A percentile compares a stretch with the other conserved stretches of the same genome.
Evolutionary conservation across 2,888 invertebrate species (phyloP).

Genomic region (Phymatocera aterrima): DNA sequence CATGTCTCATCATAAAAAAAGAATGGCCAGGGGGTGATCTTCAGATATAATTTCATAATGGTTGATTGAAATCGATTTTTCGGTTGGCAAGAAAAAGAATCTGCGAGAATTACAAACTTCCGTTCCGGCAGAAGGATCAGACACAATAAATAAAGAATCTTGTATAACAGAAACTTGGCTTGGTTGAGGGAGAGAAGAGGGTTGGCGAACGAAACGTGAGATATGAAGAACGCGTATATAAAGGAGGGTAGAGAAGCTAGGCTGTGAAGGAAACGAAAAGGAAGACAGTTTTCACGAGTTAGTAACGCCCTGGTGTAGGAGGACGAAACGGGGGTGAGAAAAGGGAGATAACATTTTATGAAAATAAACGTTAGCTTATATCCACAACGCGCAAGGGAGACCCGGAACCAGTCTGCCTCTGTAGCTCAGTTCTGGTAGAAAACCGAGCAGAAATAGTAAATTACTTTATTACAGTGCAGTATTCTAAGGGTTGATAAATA

Average conservation of each 20-base stretch:
- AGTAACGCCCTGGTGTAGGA: constrained; percentile 8
- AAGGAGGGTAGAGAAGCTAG: neutral
- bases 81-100: neutral
- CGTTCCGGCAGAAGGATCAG: neutral
- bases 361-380: constrained; percentile 47
- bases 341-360: constrained; percentile 45
- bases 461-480: constrained; percentile 47
- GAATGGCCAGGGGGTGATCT: too few relatives aligned
- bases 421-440: too few relatives aligned
- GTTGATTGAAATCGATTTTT: neutral
- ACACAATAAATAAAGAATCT: constrained; percentile 3
- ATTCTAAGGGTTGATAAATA: constrained; percentile 43
- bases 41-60: neutral
- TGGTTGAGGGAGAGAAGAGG: too few relatives aligned
- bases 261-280: constrained; percentile 8
- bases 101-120: neutral
- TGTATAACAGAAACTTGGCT: constrained; percentile 8
- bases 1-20: too few relatives aligned
- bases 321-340: neutral
- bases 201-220: neutral
- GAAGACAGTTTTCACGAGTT: constrained; percentile 27
- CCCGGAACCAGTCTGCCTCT: constrained; percentile 26
- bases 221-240: neutral
- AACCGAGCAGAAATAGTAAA: constrained; percentile 38
- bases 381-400: constrained; percentile 36